These are phyloP conservation scores for Ficedula albicollis DNA, from an alignment of 2,797 vertebrate genomes.

Conservation along the genomic window DNA sequence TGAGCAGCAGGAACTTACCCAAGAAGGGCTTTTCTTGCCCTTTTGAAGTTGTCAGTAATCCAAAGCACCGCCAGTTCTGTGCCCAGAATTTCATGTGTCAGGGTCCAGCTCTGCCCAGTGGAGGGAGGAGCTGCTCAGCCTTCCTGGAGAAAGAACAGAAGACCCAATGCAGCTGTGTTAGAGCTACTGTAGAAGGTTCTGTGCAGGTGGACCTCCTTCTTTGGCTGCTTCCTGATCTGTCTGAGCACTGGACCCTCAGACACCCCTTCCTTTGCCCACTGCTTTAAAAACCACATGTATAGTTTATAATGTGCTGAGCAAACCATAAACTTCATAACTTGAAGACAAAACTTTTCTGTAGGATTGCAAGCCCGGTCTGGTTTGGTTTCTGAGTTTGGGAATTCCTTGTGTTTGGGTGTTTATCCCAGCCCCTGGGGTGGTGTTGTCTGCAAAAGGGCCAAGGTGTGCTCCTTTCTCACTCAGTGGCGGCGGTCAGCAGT, in stretches of 20 bases:
- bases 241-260: background rate
- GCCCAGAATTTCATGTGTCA: background rate
- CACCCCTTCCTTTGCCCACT: background rate
- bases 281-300: rapidly evolving
- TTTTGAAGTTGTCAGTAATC: background rate
- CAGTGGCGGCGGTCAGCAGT: rapidly evolving
- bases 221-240: background rate
- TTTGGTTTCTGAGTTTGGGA: background rate
- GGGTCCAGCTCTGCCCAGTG: background rate
- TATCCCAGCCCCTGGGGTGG: background rate
- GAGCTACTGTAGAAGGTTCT: background rate
- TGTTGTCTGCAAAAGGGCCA: background rate
- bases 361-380: background rate
- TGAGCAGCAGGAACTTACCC: background rate
- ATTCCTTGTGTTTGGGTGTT: conserved; percentile 4
- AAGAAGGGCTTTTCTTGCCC: background rate
- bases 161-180: background rate
- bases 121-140: background rate
- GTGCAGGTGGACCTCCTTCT: background rate
- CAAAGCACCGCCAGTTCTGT: rapidly evolving
- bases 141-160: background rate
- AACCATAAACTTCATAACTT: background rate
- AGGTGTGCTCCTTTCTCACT: background rate
- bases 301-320: background rate
- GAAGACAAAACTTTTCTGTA: background rate